Percentiles rank a stretch among this genome's conserved stretches.
phyloP scores from a whole-genome alignment of 1,140 invertebrate genomes.

The Tetranychus cinnabarinus region DNA sequence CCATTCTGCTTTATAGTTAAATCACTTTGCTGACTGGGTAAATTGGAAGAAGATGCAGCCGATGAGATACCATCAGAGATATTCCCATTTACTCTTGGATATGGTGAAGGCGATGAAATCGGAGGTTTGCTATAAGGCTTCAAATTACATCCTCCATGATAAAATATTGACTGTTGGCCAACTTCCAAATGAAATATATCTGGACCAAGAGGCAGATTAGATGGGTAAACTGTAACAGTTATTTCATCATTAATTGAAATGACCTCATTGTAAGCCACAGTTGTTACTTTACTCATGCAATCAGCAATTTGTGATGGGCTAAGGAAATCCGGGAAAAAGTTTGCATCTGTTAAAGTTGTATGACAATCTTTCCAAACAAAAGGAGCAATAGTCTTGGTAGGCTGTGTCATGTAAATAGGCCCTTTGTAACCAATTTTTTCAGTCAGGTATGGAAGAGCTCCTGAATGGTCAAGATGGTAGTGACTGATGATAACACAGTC shows the following conservation, averaged over 20 bases:
- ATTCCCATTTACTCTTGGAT: too few relatives aligned
- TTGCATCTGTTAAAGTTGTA: slow-evolving; percentile 75
- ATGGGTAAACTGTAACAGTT: slow-evolving; percentile 98
- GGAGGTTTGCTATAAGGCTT: slow-evolving; percentile 56
- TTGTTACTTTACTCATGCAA: slow-evolving; percentile 97
- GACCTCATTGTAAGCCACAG: slow-evolving; percentile 88
- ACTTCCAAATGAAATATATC: slow-evolving; percentile 96
- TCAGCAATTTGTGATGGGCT: slow-evolving; percentile 97
- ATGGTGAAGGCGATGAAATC: too few relatives aligned
- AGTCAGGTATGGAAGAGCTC: slow-evolving; percentile 93
- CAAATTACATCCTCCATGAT: slow-evolving; percentile 97
- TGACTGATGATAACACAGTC: slow-evolving; percentile 99
- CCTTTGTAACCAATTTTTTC: slow-evolving; percentile 94
- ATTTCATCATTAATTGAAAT: slow-evolving; percentile 90
- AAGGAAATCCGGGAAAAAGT: slow-evolving; percentile 96
- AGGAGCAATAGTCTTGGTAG: slow-evolving; percentile 96
- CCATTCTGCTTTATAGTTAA: too few relatives aligned
- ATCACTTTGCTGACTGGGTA: too few relatives aligned
- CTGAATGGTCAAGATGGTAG: slow-evolving; percentile 98
- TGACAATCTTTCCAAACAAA: slow-evolving; percentile 64
- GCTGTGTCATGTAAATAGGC: slow-evolving; percentile 99
- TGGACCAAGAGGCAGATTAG: slow-evolving; percentile 93
- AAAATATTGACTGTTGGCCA: slow-evolving; percentile 84
- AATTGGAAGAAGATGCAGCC: too few relatives aligned
- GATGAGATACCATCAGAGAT: too few relatives aligned